phyloP scores from a whole-genome alignment of 2,888 invertebrate species.

The Kuschelorhynchus macadamiae region DNA sequence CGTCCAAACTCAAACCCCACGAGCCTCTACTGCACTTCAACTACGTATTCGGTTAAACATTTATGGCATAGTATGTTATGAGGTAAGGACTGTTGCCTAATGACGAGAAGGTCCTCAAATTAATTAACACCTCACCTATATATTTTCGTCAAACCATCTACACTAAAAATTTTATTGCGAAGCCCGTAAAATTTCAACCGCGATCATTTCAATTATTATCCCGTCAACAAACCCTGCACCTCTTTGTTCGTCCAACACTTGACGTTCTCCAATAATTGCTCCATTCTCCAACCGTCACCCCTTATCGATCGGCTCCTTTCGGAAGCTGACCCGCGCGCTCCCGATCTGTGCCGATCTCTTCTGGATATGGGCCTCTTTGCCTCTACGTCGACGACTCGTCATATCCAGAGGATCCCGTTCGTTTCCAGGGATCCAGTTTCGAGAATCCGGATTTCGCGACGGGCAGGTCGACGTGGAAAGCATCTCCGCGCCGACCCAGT shows the following conservation, averaged over 20 bases:
- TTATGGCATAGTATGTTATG: no score
- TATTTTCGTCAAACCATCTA: no score
- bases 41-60: no score
- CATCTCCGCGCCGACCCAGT: conserved; percentile 26
- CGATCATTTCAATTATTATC: no score
- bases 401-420: conserved; percentile 11
- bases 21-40: no score
- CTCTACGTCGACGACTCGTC: conserved; percentile 35
- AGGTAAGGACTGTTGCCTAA: no score
- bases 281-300: conserved; percentile 24
- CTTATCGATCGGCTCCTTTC: conserved; percentile 63
- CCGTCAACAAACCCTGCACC: not conserved
- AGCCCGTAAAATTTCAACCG: no score
- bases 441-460: conserved; percentile 26
- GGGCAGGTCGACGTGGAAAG: conserved; percentile 28
- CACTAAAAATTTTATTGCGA: no score
- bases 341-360: conserved; percentile 58
- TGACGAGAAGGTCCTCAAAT: no score
- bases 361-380: conserved; percentile 47
- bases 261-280: conserved; percentile 57
- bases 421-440: conserved; percentile 28
- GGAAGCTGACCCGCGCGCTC: conserved; percentile 61
- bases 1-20: no score
- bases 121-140: no score
- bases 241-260: conserved; percentile 40